Conservation (phyloP, 2,797 vertebrate species). For the Hypotaenidia philippensis region DNA sequence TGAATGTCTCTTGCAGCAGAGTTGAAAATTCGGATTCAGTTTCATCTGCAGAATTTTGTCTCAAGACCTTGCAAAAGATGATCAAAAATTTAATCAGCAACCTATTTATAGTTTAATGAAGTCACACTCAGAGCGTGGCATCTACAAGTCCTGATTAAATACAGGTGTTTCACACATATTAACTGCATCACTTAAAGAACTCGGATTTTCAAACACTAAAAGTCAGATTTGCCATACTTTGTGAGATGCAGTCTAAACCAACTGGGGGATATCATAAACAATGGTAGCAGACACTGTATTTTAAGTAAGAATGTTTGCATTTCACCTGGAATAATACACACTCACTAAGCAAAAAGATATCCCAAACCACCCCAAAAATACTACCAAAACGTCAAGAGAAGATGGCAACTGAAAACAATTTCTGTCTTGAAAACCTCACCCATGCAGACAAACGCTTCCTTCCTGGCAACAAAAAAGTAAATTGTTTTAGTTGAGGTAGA, state of each 20-base stretch:
- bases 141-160: background rate
- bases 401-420: background rate
- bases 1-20: background rate
- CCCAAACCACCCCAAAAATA: too few species aligned
- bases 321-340: background rate
- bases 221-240: background rate
- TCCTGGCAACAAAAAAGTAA: fast-evolving
- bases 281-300: background rate
- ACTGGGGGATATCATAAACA: background rate
- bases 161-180: background rate
- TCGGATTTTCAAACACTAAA: background rate
- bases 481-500: background rate
- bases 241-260: background rate
- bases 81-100: slow-evolving; percentile 2
- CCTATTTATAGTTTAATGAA: background rate
- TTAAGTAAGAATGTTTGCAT: background rate
- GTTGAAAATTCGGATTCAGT: background rate
- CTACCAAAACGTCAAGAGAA: background rate
- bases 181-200: background rate
- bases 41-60: background rate
- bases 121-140: background rate
- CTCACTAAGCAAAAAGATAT: background rate
- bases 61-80: background rate
- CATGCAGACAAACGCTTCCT: fast-evolving
- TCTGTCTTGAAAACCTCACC: background rate